phyloP scores from a whole-genome alignment of 2,888 invertebrate genomes.

The Mantis religiosa region DNA sequence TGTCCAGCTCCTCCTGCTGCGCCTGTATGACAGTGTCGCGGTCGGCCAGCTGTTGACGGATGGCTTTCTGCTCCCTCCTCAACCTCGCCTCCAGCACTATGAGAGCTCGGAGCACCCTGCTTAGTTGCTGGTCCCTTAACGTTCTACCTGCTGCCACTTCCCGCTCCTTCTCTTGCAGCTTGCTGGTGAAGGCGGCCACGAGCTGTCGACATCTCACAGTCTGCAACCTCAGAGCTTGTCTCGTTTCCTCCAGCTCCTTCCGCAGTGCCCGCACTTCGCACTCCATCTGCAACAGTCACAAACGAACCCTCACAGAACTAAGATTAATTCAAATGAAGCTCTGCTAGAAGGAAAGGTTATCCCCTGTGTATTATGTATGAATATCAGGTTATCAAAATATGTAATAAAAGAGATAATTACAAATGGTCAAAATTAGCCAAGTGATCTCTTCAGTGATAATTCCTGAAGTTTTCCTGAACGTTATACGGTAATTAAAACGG shows the following conservation, averaged over 20 bases:
- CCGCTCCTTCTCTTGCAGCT: slow-evolving; percentile 57
- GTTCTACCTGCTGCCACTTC: slow-evolving; percentile 58
- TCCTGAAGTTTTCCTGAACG: too few species aligned
- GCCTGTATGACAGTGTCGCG: slow-evolving; percentile 67
- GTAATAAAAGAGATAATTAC: too few species aligned
- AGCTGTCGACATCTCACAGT: slow-evolving; percentile 66
- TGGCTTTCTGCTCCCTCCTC: slow-evolving; percentile 67
- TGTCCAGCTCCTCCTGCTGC: slow-evolving; percentile 65
- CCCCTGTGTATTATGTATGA: too few species aligned
- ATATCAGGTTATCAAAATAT: too few species aligned
- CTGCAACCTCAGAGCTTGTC: slow-evolving; percentile 61
- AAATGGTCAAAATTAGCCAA: too few species aligned
- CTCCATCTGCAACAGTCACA: slow-evolving; percentile 57
- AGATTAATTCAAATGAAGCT: too few species aligned
- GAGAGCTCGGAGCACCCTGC: slow-evolving; percentile 64
- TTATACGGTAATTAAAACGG: too few species aligned
- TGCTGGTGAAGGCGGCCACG: slow-evolving; percentile 59
- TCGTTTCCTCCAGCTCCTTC: slow-evolving; percentile 63
- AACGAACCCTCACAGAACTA: too few species aligned
- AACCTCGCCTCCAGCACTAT: slow-evolving; percentile 68
- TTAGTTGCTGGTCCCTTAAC: slow-evolving; percentile 66
- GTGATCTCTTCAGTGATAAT: too few species aligned
- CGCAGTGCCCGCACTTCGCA: slow-evolving; percentile 58
- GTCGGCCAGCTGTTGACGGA: slow-evolving; percentile 62
- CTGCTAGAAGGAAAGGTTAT: too few species aligned